Evolutionary conservation across 2,888 invertebrate genomes (phyloP), one percentile per base, ranked within the genome.

Genomic region (Harpagoxenus sublaevis): DNA sequence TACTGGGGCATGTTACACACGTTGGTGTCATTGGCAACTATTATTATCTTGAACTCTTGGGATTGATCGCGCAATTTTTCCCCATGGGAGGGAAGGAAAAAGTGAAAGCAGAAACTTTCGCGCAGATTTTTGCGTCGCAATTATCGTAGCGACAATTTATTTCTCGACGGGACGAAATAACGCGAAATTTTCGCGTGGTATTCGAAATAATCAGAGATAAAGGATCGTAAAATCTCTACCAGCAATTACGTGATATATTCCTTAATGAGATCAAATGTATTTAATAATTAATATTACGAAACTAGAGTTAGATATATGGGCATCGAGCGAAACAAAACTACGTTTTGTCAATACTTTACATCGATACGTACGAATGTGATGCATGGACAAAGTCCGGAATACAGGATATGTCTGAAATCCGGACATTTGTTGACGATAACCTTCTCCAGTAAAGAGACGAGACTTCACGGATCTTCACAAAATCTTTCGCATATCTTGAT

Each of bases 1-100:
- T 71, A 81, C 28, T 62, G 12, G 60, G 23, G 8, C 77, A 48
- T 23, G 39, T 62, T 55, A 60, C 60, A 42, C 18, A 60, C 23
- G n/a, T 78, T 18, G 57, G n/a, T 81, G 79, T 81, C 71, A 81
- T 55, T 81, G 79, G 48, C 71, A 71, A 71, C 45, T 79, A 79
- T 79, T 71, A 66, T 66, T 78, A 78, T 78, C 78, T 66, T n/a
- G 48, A 63, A 39, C 42, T 42, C 53, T 28, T 3, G 42, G 31
- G 66, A 42, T 28, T 28, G 48, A 23, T 60, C 70, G 31, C 15
- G 28, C 35, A 15, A 48, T 68, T 5, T 70, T 48, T 39, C 9
- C 9, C 9, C 9, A 71, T 18, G 12, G 28, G 0, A 18, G 48
- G 4, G 39, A 39, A 79, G 4, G 39, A 39, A 79, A 81, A 48